A percentile compares a stretch with the other conserved stretches of the same genome.
These are phyloP conservation scores for Luscinia luscinia DNA, from an alignment of 2,797 vertebrate genomes.

Conservation along the genomic window DNA sequence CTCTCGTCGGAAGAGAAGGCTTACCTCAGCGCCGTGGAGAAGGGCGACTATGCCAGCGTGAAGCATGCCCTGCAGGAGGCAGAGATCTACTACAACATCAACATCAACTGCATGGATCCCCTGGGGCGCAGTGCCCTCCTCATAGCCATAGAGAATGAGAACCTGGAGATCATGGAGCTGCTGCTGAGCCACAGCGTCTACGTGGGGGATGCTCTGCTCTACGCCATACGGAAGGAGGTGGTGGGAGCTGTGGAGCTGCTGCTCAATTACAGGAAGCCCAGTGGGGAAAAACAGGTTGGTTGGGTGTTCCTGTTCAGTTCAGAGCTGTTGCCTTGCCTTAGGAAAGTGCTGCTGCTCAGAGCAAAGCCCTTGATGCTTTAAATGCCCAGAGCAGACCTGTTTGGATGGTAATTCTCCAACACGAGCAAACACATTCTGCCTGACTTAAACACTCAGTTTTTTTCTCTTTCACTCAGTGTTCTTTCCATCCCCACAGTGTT, in stretches of 20 bases:
- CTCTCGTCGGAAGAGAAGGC: slow-evolving; percentile 91
- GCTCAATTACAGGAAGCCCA: slow-evolving; percentile 89
- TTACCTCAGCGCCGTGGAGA: slow-evolving; percentile 94
- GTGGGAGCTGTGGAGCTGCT: slow-evolving; percentile 96
- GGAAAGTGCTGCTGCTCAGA: neutral
- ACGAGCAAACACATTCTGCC: neutral
- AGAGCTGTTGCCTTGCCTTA: neutral
- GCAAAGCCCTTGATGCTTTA: neutral
- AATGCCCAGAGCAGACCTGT: neutral
- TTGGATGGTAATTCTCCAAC: neutral
- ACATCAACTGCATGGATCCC: slow-evolving; percentile 96
- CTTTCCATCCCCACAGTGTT: neutral
- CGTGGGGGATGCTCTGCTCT: slow-evolving; percentile 92
- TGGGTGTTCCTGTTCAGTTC: neutral
- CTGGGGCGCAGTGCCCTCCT: slow-evolving; percentile 92
- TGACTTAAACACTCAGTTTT: neutral
- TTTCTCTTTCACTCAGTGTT: neutral
- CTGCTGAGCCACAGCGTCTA: slow-evolving; percentile 90
- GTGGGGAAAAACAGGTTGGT: slow-evolving; percentile 91
- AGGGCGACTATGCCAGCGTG: slow-evolving; percentile 94
- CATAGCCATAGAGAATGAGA: slow-evolving; percentile 97
- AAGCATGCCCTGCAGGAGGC: slow-evolving; percentile 94
- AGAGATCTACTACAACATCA: slow-evolving; percentile 97
- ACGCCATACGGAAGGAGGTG: slow-evolving; percentile 95
- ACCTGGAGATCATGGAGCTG: slow-evolving; percentile 96